Evolutionary conservation across 2,888 invertebrate genomes (phyloP), one percentile per base, ranked within the genome.

Genomic region (Bombylius major): DNA sequence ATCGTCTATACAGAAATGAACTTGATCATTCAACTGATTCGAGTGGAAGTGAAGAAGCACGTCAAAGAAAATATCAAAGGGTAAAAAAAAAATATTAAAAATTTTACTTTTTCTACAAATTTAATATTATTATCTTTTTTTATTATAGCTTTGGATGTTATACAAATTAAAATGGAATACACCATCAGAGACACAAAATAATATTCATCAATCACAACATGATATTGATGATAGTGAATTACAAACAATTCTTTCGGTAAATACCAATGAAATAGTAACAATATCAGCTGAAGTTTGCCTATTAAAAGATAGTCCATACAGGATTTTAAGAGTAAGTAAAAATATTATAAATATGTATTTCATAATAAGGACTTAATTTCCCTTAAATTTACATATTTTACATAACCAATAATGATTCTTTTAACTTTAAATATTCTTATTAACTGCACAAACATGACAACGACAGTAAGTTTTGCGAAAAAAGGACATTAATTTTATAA

Each of bases 231-330:
- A 23, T 13, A 55, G 77, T 1, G 82, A 82, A 64, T 66, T 80
- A 51, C 80, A 82, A 65, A 75, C 75, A 45, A 82, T 82, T 80
- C 67, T 82, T 60, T 76, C 79, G n/a, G 11, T n/a, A 6, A 45
- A 45, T 14, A 14, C 7, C 14, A 45, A 39, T 12, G 36, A 55
- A 13, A 13, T 14, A 13, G 50, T n/a, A 23, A 31, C 36, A 9
- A 51, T 44, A 31, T n/a, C 23, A 47, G 47, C 13, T 54, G 82
- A 84, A 52, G 82, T 89, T 6, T 89, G 89, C 65, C 75, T 86
- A 13, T 79, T 89, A 64, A 79, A 82, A 45, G 87, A 89, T 66
- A 89, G 71, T 60, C 72, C 73, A 48, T 72, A 66, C 61, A 66
- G 72, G 56, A 72, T 72, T 67, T 63, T 72, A 51, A 65, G 72